These are phyloP conservation scores for Menidia menidia DNA, from an alignment of 2,797 vertebrate genomes.

Conservation along the genomic window DNA sequence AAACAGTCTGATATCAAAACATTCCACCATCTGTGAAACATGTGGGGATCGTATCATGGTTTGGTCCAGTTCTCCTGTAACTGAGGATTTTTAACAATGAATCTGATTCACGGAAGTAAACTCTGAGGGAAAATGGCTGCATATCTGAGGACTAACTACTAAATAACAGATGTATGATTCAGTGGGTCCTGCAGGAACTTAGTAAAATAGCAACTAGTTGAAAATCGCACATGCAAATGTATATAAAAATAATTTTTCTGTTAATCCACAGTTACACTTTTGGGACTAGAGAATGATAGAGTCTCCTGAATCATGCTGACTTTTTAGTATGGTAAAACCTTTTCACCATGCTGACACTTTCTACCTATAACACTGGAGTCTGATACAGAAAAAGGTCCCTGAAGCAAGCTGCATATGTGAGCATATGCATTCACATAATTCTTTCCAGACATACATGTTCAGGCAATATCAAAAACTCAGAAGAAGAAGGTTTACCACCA, in stretches of 20 bases:
- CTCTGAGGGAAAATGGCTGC: too few species aligned
- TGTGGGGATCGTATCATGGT: not conserved
- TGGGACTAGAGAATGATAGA: too few species aligned
- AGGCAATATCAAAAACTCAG: constrained; percentile 16
- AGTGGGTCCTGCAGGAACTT: too few species aligned
- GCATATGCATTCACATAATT: constrained; percentile 15
- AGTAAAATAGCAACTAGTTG: too few species aligned
- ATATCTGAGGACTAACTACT: too few species aligned
- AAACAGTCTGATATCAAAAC: not conserved
- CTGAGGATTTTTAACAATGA: too few species aligned
- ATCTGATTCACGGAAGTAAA: too few species aligned
- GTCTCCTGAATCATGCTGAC: too few species aligned
- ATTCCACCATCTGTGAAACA: not conserved
- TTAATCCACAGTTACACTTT: not conserved
- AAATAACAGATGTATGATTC: too few species aligned
- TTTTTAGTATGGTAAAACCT: not conserved
- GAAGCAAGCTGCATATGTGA: constrained; percentile 4
- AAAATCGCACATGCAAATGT: too few species aligned
- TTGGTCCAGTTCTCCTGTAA: too few species aligned
- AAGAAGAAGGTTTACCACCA: constrained; percentile 37
- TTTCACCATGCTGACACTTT: not conserved
- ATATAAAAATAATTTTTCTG: not conserved
- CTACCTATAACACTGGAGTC: not conserved
- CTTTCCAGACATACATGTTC: constrained; percentile 17
- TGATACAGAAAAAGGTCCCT: not conserved